Conservation (phyloP, 2,888 invertebrate species). For the Ectobius pallidus region DNA sequence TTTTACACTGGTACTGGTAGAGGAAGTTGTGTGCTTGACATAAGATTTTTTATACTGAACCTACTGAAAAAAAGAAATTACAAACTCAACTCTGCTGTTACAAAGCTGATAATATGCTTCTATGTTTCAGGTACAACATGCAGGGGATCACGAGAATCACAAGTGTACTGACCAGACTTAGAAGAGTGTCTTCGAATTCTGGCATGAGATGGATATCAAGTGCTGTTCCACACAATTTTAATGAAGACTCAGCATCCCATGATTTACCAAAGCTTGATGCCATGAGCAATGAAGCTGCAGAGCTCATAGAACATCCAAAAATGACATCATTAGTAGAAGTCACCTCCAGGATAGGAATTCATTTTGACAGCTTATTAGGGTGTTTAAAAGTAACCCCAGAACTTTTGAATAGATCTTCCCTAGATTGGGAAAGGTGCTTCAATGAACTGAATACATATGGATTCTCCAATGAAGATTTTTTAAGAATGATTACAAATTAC, state of each 20-base stretch:
- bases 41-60: too few species aligned
- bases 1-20: too few species aligned
- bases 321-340: slow-evolving; percentile 7
- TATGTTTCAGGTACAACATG: not conserved
- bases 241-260: too few species aligned
- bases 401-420: not conserved
- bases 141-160: not conserved
- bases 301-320: not conserved
- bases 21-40: too few species aligned
- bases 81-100: too few species aligned
- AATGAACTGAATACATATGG: slow-evolving; percentile 2
- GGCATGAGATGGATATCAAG: too few species aligned
- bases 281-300: too few species aligned
- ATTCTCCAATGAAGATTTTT: not conserved
- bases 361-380: not conserved
- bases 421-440: slow-evolving; percentile 8
- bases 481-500: not conserved
- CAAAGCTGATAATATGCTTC: too few species aligned
- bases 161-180: not conserved
- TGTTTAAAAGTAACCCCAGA: not conserved
- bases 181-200: not conserved
- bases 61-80: too few species aligned
- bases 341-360: not conserved
- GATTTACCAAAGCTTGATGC: too few species aligned
- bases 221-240: too few species aligned